phyloP scores from a whole-genome alignment of 92 coral and sea anemone species.

The Phenganax stokvisi region DNA sequence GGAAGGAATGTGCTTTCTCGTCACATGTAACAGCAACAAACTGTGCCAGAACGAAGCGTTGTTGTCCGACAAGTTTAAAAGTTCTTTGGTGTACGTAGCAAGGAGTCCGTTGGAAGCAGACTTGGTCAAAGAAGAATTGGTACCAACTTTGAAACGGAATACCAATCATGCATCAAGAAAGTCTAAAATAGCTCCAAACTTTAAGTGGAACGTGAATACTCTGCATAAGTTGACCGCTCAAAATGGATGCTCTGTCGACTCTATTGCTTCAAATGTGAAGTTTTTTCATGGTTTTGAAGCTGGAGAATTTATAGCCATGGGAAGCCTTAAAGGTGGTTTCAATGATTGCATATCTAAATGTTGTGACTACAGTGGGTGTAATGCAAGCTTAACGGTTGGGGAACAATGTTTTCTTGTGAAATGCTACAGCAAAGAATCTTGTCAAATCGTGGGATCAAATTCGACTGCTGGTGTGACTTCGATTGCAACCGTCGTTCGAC shows the following conservation, averaged over 20 bases:
- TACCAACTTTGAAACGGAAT: conserved; percentile 16
- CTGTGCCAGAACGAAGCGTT: conserved; percentile 69
- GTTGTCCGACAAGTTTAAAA: conserved; percentile 3
- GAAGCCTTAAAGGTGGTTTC: conserved; percentile 16
- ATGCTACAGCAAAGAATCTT: conserved; percentile 63
- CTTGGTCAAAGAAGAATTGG: conserved; percentile 22
- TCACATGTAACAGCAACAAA: conserved; percentile 57
- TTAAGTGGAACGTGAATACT: not conserved
- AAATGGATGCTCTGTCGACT: not conserved
- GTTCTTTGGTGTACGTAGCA: conserved; percentile 14
- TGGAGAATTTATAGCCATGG: conserved; percentile 8
- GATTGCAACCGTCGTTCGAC: conserved; percentile 22
- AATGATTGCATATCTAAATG: conserved; percentile 29
- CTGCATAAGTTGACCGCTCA: not conserved
- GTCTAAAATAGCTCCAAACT: not conserved
- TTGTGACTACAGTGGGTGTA: conserved; percentile 66
- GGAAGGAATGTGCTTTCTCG: conserved; percentile 63
- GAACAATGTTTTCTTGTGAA: conserved; percentile 66
- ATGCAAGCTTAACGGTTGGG: conserved; percentile 62
- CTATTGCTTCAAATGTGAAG: conserved; percentile 14
- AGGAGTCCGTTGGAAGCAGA: conserved; percentile 22
- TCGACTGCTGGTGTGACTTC: not conserved
- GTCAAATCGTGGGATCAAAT: conserved; percentile 54
- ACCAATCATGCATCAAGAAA: not conserved
- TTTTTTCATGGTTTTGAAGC: conserved; percentile 20